phyloP scores from a whole-genome alignment of 2,113 vertebrate genomes.

The pig (Sus scrofa) region DNA sequence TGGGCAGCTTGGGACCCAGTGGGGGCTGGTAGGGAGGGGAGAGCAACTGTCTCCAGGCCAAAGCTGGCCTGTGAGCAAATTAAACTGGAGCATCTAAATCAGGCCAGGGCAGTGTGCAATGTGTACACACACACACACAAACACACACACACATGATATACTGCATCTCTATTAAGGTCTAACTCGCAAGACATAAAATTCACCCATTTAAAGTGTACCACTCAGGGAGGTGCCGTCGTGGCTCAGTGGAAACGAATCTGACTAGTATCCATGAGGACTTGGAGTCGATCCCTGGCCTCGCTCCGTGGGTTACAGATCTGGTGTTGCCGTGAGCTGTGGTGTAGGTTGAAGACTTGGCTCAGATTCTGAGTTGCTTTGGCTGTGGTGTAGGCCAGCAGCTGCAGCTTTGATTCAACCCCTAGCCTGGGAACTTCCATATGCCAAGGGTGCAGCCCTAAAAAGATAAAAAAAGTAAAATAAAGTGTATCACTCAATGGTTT shows the following conservation, averaged over 20 bases:
- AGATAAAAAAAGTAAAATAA: not conserved
- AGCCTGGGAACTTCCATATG: too few species aligned
- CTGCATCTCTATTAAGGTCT: not conserved
- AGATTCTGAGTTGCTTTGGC: too few species aligned
- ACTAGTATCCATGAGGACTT: too few species aligned
- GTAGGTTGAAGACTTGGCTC: too few species aligned
- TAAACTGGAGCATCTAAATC: not conserved
- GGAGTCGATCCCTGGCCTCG: too few species aligned
- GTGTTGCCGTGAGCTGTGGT: too few species aligned
- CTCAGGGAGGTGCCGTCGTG: not conserved
- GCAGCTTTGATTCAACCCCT: too few species aligned
- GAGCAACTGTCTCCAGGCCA: not conserved
- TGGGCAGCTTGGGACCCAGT: not conserved
- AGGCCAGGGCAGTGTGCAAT: not conserved
- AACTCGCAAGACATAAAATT: not conserved
- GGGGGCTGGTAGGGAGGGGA: not conserved
- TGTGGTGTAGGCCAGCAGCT: too few species aligned
- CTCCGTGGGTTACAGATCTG: too few species aligned
- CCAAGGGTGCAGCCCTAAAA: too few species aligned
- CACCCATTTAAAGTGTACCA: not conserved
- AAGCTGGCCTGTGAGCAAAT: not conserved
- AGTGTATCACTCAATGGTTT: not conserved
- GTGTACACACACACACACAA: not conserved
- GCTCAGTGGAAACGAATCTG: too few species aligned
- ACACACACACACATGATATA: not conserved